Evolutionary conservation across 2,888 invertebrate species (phyloP).

Genomic region (Sesia apiformis): DNA sequence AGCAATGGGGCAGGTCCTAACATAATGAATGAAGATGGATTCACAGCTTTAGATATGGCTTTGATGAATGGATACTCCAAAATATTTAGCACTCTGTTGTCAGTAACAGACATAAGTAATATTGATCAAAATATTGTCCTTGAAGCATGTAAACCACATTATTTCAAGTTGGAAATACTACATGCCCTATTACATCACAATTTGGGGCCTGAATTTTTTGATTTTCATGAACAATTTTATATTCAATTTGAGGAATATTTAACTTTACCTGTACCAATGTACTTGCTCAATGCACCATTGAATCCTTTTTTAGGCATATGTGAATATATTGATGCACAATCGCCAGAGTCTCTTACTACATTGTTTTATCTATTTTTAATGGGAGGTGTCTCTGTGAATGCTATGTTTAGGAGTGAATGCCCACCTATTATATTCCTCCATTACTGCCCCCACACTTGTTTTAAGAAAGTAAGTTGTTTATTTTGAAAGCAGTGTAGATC

Average conservation of each 20-base stretch:
- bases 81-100: conserved; percentile 42
- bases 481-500: not conserved
- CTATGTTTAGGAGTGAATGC: conserved; percentile 45
- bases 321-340: conserved; percentile 53
- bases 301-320: conserved; percentile 54
- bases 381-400: conserved; percentile 54
- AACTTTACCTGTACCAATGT: conserved; percentile 28
- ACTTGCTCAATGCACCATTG: conserved; percentile 45
- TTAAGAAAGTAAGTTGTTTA: conserved; percentile 44
- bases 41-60: conserved; percentile 49
- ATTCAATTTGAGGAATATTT: conserved; percentile 34
- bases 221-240: conserved; percentile 39
- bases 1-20: conserved; percentile 52
- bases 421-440: conserved; percentile 62
- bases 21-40: conserved; percentile 37
- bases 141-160: conserved; percentile 55
- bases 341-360: conserved; percentile 43
- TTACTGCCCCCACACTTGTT: conserved; percentile 42
- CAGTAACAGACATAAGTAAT: conserved; percentile 31
- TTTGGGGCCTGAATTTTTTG: conserved; percentile 55
- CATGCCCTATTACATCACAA: conserved; percentile 46
- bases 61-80: conserved; percentile 35
- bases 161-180: conserved; percentile 54
- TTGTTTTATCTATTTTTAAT: conserved; percentile 53
- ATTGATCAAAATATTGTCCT: conserved; percentile 46